phyloP scores from a whole-genome alignment of 2,113 vertebrate species.

The Spilogale gracilis region DNA sequence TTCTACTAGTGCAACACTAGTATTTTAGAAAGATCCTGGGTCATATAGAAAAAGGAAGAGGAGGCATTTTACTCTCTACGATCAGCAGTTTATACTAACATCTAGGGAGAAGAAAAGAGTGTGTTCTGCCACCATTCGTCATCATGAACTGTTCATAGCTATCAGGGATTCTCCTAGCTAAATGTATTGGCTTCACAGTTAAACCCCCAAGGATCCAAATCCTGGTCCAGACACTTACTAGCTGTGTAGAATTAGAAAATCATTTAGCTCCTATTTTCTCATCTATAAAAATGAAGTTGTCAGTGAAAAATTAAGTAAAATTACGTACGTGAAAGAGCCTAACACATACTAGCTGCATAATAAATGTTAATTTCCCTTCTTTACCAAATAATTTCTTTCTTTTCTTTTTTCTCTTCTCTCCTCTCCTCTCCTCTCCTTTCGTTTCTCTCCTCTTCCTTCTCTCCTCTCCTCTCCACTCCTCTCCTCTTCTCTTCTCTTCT shows the following conservation, averaged over 20 bases:
- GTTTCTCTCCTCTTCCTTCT: no score
- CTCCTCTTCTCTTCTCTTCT: not conserved
- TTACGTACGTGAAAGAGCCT: not conserved
- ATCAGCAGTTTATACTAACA: not conserved
- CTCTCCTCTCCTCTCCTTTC: no score
- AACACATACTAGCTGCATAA: not conserved
- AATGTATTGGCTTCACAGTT: not conserved
- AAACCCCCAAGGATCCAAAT: not conserved
- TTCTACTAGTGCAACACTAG: not conserved
- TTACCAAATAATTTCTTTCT: not conserved
- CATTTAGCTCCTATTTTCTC: not conserved
- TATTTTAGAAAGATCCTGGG: not conserved
- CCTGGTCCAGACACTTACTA: not conserved
- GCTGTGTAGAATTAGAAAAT: not conserved
- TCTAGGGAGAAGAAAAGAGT: not conserved
- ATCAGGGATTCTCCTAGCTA: not conserved
- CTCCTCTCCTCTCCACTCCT: not conserved
- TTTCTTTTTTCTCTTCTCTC: no score
- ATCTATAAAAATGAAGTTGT: not conserved
- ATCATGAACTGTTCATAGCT: not conserved
- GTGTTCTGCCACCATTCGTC: not conserved
- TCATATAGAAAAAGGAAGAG: not conserved
- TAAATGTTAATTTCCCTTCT: slow-evolving; percentile 31
- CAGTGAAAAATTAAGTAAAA: slow-evolving; percentile 31
- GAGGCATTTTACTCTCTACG: not conserved